Percentiles rank a stretch among this genome's conserved stretches.
Evolutionary conservation across 2,113 vertebrate genomes (phyloP).

Genomic region (Circaetus cinerascens): DNA sequence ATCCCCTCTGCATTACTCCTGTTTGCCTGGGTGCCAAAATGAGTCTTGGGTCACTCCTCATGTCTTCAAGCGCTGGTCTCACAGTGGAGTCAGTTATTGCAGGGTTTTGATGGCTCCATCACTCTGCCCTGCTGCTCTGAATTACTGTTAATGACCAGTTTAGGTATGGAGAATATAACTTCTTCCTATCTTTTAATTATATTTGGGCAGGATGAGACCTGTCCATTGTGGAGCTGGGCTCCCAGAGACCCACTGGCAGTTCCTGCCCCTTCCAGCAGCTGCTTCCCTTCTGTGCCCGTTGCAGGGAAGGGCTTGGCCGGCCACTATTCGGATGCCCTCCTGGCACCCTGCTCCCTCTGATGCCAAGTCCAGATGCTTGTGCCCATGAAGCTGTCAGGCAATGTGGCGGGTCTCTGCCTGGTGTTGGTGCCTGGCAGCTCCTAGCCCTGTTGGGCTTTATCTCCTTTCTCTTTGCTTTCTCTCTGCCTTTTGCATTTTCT

Average conservation of each 20-base stretch:
- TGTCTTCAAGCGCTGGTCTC: accelerated
- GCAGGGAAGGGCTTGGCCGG: not conserved
- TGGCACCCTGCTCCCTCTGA: not conserved
- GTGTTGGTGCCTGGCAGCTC: not conserved
- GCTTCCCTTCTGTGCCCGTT: not conserved
- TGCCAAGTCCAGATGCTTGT: not conserved
- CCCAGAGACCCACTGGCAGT: accelerated
- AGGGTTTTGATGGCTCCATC: not conserved
- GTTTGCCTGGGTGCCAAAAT: not conserved
- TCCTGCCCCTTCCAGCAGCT: not conserved
- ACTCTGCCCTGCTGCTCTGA: not conserved
- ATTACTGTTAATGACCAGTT: not conserved
- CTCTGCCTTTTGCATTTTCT: not conserved
- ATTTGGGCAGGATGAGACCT: not conserved
- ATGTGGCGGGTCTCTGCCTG: accelerated
- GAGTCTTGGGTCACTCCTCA: not conserved
- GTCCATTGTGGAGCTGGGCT: not conserved
- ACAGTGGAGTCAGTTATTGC: not conserved
- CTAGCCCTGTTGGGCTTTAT: not conserved
- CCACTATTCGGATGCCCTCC: accelerated
- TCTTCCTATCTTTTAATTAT: not conserved
- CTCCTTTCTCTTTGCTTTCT: not conserved
- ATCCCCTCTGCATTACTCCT: accelerated
- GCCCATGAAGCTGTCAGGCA: not conserved
- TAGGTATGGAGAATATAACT: not conserved